Base-by-base conservation (phyloP, 2,113 vertebrate species). In the Siniperca chuatsi region DNA sequence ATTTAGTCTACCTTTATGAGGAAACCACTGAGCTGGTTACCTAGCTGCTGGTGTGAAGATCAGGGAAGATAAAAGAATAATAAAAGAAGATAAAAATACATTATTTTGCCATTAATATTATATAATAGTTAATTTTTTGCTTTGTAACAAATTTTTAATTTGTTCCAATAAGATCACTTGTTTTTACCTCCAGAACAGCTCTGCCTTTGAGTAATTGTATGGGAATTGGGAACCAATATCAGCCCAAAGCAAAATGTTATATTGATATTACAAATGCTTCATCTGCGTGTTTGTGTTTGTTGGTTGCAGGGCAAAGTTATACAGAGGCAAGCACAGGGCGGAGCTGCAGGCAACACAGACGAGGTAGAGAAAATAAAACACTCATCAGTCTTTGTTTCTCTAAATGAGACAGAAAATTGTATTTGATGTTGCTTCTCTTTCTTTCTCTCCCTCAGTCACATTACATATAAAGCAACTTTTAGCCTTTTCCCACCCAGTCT, bases 281-380 rank as follows among this genome's bases (percentile, higher is more conserved):
- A 74, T 29, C 29, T 29, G 29, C 29, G 29, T 69, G 21, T 73
- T 52, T 76, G 58, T 77, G 18, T 85, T 2, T 86, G 66, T 64
- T 87, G 54, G 35, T 91, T 92, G 84, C 81, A 96, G 94, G 82
- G 77, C 33, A 93, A 75, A 89, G 67, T 42, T 10, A 8, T 62
- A 18, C 86, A 88, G 80, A 94, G 23, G 58, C 68, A 42, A 0
- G 58, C 16, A 23, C 81, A 82, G 57, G 81, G 81, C 0, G 74
- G 11, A 58, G 81, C 80, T 50, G 50, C 10, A 50, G 78, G 48
- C 44, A 79, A 60, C 57, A 10, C 71, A 42, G 78, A 71, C 55
- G 87, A 93, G 92, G 94, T 95, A 92, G 0, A 48, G 8, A 69
- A 48, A 65, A 64, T 48, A 4, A 48, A 67, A 76, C 6, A 73